Percentiles rank a stretch among this genome's conserved stretches.
Evolutionary conservation across 2,888 invertebrate species (phyloP).

Genomic region (Cosmia pyralina): DNA sequence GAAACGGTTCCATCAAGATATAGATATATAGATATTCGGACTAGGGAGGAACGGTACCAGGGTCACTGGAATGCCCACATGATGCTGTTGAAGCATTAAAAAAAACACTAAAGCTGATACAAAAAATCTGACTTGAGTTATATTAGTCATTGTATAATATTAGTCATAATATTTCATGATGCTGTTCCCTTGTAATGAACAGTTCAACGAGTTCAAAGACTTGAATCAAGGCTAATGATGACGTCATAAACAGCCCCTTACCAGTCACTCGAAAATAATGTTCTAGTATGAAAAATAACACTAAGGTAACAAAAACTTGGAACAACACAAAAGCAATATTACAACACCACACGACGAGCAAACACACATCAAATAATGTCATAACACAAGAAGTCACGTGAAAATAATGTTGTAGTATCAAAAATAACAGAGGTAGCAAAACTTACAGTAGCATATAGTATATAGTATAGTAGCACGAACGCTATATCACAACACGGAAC

Average conservation of each 20-base stretch:
- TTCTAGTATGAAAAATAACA: not conserved
- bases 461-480: no score
- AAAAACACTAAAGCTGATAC: no score
- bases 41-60: no score
- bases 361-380: conserved; percentile 15
- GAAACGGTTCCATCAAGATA: no score
- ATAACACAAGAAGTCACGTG: conserved; percentile 31
- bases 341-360: not conserved
- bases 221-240: not conserved
- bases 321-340: not conserved
- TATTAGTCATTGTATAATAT: no score
- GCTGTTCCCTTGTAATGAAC: no score
- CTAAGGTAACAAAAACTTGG: not conserved
- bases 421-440: conserved; percentile 55
- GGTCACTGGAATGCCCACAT: no score
- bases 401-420: conserved; percentile 43
- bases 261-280: not conserved
- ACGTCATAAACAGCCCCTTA: not conserved
- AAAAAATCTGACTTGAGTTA: no score
- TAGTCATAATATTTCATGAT: no score
- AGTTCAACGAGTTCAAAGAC: not conserved
- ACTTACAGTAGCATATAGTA: conserved; percentile 27
- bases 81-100: no score
- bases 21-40: no score
- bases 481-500: conserved; percentile 58